Conservation (phyloP, 2,888 invertebrate species). For the Andrena haemorrhoa region DNA sequence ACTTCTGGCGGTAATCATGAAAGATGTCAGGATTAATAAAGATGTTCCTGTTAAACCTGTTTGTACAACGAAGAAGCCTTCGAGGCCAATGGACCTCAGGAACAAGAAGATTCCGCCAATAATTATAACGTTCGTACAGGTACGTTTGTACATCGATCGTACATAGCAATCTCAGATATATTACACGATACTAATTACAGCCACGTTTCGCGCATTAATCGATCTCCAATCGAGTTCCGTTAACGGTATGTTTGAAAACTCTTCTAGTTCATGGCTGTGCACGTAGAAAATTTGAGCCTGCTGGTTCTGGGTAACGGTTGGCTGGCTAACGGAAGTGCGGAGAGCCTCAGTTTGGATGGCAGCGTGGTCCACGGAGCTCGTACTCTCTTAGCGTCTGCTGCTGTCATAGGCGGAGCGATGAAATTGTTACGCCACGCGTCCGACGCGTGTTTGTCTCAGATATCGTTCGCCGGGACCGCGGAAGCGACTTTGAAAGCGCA, state of each 20-base stretch:
- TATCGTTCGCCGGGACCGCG: constrained; percentile 90
- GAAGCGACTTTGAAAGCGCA: constrained; percentile 93
- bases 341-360: constrained; percentile 89
- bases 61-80: constrained; percentile 67
- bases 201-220: background rate
- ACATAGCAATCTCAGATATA: background rate
- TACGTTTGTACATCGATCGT: constrained; percentile 78
- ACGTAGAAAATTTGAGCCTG: constrained; percentile 91
- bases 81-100: constrained; percentile 88
- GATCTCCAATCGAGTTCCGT: background rate
- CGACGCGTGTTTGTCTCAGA: constrained; percentile 90
- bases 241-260: constrained; percentile 20
- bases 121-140: constrained; percentile 93
- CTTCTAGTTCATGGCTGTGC: constrained; percentile 93
- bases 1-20: constrained; percentile 92
- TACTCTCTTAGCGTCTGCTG: constrained; percentile 90
- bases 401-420: constrained; percentile 88
- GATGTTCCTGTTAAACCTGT: constrained; percentile 86
- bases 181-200: too few relatives aligned
- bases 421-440: constrained; percentile 87
- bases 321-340: constrained; percentile 90
- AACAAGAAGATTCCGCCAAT: constrained; percentile 92
- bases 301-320: constrained; percentile 89
- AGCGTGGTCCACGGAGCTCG: constrained; percentile 90
- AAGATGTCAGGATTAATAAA: constrained; percentile 92